Conservation (phyloP, 2,888 invertebrate species). For the Trachelus tabidus region DNA sequence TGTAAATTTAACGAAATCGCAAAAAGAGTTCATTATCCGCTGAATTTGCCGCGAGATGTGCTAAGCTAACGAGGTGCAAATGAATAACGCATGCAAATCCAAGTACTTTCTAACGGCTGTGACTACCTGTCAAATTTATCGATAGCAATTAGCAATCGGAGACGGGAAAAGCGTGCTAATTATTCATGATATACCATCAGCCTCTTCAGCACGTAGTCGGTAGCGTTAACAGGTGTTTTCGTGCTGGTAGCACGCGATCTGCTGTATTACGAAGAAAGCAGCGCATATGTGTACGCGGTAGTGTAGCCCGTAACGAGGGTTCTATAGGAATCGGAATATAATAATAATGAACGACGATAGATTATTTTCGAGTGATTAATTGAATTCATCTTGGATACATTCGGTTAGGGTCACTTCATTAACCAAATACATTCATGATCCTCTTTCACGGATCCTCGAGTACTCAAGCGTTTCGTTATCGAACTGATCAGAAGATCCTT, state of each 20-base stretch:
- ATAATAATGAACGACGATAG: neutral
- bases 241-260: neutral
- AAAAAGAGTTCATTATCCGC: slow-evolving; percentile 7
- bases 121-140: slow-evolving; percentile 39
- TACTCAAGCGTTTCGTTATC: neutral
- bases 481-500: neutral
- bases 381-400: neutral
- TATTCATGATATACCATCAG: slow-evolving; percentile 34
- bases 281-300: neutral
- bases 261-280: neutral
- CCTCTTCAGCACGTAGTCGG: neutral
- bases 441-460: neutral
- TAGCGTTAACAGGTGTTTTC: slow-evolving; percentile 24
- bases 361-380: neutral
- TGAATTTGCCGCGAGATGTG: neutral
- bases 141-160: slow-evolving; percentile 33
- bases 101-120: slow-evolving; percentile 34
- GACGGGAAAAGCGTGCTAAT: slow-evolving; percentile 35
- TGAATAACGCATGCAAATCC: slow-evolving; percentile 26
- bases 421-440: neutral
- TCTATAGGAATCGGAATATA: neutral
- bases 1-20: slow-evolving; percentile 13
- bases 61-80: slow-evolving; percentile 25
- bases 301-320: neutral
- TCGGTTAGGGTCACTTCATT: neutral